A percentile compares a stretch with the other conserved stretches of the same genome.
Evolutionary conservation across 2,113 vertebrate species (phyloP).

Genomic region (Syngnathus scovelli): DNA sequence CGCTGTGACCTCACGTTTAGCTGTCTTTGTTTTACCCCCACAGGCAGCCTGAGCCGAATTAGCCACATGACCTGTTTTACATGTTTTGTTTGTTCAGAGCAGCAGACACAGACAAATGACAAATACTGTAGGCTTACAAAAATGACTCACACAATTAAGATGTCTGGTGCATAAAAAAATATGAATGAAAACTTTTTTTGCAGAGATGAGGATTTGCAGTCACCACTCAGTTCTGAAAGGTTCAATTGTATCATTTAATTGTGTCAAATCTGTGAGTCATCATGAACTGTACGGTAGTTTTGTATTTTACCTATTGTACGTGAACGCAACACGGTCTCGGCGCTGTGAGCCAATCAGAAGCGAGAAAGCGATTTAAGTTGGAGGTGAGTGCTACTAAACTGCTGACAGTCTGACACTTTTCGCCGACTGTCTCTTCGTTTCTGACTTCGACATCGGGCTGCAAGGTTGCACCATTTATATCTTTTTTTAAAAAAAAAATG

Average conservation of each 20-base stretch:
- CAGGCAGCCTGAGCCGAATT: neutral
- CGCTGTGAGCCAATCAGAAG: conserved; percentile 49
- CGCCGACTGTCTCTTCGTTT: neutral
- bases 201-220: neutral
- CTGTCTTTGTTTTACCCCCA: neutral
- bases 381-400: conserved; percentile 12
- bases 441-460: neutral
- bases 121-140: too few relatives aligned
- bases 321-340: conserved; percentile 27
- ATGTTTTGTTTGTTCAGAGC: conserved; percentile 2
- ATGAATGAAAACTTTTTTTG: neutral
- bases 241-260: too few relatives aligned
- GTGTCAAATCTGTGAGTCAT: neutral
- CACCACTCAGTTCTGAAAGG: neutral
- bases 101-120: neutral
- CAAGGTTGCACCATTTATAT: too few relatives aligned
- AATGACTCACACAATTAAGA: too few relatives aligned
- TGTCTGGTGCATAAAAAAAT: neutral
- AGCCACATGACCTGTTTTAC: neutral
- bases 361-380: conserved; percentile 55
- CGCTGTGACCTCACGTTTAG: conserved; percentile 8
- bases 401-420: neutral
- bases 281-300: neutral
- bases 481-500: too few relatives aligned
- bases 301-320: neutral